Evolutionary conservation across 2,888 invertebrate species (phyloP), one percentile per base, ranked within the genome.

Genomic region (Calameuta filiformis): DNA sequence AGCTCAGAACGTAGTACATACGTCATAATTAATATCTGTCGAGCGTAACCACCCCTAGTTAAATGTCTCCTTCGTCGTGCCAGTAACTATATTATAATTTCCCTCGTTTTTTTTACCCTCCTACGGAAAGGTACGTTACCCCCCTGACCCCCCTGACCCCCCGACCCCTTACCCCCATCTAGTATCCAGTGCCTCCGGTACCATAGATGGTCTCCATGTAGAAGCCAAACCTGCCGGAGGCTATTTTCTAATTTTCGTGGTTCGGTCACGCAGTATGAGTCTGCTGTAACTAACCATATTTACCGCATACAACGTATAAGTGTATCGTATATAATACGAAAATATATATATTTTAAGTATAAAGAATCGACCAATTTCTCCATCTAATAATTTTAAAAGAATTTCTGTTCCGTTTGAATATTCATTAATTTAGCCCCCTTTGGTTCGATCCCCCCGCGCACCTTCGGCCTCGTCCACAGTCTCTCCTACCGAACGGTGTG

Each of bases 241-340:
- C 78, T 84, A 84, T 85, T 85, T 85, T 81, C 82, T 85, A 84
- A 87, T 87, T 87, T 84, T 83, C 86, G 84, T 85, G 81, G 81
- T 69, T 85, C 81, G 83, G 86, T 85, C 86, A 86, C 83, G 86
- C 82, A 83, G 84, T 80, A 82, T 83, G 81, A 85, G 79, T 79
- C 80, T 81, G 80, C 83, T 83, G 84, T 83, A 83, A 84, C 85
- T 85, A 85, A 86, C 85, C 83, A 84, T 85, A 82, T 85, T 85
- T 82, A 82, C 82, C 81, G 82, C 79, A 73, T 77, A 79, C 79
- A 81, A 71, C 74, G 69, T 75, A 75, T 75, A 34, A 15, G 31
- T 69, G 11, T 33, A 15, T 40, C 15, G 40, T 40, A 40, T 15
- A 40, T 1, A 40, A 40, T 40, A 40, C 4, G 4, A 40, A 15